These are phyloP conservation scores for Danio choprae DNA, from an alignment of 2,797 vertebrate genomes.

Conservation along the genomic window DNA sequence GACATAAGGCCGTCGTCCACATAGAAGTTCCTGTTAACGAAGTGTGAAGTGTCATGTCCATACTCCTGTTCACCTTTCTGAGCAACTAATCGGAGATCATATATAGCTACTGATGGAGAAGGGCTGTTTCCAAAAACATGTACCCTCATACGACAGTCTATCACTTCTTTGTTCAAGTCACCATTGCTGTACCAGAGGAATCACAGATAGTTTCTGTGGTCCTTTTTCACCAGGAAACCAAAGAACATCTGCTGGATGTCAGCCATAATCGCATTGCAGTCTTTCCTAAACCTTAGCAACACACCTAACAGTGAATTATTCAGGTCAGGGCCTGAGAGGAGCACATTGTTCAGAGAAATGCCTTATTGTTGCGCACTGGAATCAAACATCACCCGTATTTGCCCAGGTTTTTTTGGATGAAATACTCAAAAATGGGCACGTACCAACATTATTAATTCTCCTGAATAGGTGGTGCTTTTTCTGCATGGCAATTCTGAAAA, in stretches of 20 bases:
- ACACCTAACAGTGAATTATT: conserved; percentile 30
- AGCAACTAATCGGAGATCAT: conserved; percentile 11
- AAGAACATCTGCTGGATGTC: conserved; percentile 38
- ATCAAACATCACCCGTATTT: background rate
- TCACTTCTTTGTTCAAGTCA: conserved; percentile 24
- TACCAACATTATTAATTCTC: no score
- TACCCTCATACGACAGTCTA: conserved; percentile 24
- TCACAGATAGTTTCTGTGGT: conserved; percentile 24
- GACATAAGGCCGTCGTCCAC: conserved; percentile 30
- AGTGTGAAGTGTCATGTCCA: background rate
- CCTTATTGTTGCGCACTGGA: background rate
- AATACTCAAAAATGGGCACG: no score
- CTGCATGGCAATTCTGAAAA: conserved; percentile 22
- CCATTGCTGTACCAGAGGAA: conserved; percentile 29
- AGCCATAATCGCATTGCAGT: background rate
- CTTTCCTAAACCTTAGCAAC: conserved; percentile 20
- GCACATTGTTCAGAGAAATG: background rate
- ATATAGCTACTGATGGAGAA: conserved; percentile 16
- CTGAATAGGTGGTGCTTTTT: no score
- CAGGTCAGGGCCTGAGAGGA: conserved; percentile 11
- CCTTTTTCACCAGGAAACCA: conserved; percentile 26
- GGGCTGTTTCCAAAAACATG: conserved; percentile 14
- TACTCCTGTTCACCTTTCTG: background rate
- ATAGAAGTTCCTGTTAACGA: conserved; percentile 16
- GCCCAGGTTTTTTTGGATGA: background rate